phyloP scores from a whole-genome alignment of 2,113 vertebrate species.

The Antechinus flavipes region DNA sequence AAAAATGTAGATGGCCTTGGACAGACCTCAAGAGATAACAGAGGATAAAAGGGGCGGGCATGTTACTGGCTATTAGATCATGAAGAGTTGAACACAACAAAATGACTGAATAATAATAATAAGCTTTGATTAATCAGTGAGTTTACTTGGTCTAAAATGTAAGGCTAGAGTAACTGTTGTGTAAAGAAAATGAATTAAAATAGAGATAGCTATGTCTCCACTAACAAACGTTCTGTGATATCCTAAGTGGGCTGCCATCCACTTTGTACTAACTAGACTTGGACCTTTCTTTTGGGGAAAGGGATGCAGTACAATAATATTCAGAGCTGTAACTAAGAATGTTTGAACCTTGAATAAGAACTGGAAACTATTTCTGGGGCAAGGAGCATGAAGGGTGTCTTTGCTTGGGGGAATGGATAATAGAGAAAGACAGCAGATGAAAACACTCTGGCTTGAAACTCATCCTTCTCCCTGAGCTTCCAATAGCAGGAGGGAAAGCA shows the following conservation, averaged over 20 bases:
- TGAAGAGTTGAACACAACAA: neutral
- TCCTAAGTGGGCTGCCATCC: neutral
- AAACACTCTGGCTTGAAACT: neutral
- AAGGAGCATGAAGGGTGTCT: neutral
- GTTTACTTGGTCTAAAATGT: conserved; percentile 18
- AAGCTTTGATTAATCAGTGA: neutral
- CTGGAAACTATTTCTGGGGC: neutral
- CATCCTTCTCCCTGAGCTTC: neutral
- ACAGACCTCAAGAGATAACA: neutral
- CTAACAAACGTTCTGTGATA: neutral
- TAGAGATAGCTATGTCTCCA: conserved; percentile 28
- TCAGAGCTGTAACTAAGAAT: neutral
- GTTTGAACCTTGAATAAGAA: neutral
- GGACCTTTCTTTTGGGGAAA: neutral
- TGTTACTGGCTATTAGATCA: neutral
- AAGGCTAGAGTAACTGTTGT: conserved; percentile 25
- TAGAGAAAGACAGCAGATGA: neutral
- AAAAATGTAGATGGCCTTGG: neutral
- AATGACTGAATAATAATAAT: neutral
- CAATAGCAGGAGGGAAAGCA: neutral
- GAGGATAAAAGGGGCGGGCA: neutral
- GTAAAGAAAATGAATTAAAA: conserved; percentile 53
- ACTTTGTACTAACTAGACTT: neutral
- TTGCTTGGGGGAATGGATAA: neutral
- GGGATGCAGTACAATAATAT: neutral